These are phyloP conservation scores for Phylloscopus collybita DNA, from an alignment of 2,797 vertebrate species.

Conservation along the genomic window DNA sequence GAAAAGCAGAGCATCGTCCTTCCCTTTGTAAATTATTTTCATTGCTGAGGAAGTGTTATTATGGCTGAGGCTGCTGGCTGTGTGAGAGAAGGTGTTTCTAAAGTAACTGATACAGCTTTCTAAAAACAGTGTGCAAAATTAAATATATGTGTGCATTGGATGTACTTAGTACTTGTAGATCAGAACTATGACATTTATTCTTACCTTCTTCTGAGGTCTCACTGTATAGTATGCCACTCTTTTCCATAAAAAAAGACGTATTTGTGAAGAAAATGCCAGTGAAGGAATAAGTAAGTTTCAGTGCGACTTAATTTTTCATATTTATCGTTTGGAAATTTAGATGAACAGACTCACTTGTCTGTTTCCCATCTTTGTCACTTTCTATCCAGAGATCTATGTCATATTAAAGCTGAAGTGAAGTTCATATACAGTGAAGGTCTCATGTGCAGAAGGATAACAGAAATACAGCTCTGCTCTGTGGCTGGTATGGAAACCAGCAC, in stretches of 20 bases:
- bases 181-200: not conserved
- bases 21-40: not conserved
- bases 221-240: not conserved
- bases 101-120: not conserved
- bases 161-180: not conserved
- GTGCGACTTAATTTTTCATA: not conserved
- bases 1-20: not conserved
- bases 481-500: not conserved
- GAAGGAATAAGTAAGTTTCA: not conserved
- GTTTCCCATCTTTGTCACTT: accelerated
- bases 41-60: not conserved
- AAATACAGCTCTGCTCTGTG: accelerated
- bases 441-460: not conserved
- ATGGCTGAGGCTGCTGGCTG: not conserved
- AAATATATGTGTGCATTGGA: not conserved
- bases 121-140: not conserved
- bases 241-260: not conserved
- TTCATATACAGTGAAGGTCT: not conserved
- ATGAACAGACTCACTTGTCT: not conserved
- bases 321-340: not conserved
- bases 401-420: not conserved
- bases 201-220: not conserved
- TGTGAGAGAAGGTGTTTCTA: not conserved
- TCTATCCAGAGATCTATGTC: not conserved
- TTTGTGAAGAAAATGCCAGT: not conserved